Evolutionary conservation across 2,797 vertebrate genomes (phyloP), one percentile per base, ranked within the genome.

Genomic region (Limosa lapponica): DNA sequence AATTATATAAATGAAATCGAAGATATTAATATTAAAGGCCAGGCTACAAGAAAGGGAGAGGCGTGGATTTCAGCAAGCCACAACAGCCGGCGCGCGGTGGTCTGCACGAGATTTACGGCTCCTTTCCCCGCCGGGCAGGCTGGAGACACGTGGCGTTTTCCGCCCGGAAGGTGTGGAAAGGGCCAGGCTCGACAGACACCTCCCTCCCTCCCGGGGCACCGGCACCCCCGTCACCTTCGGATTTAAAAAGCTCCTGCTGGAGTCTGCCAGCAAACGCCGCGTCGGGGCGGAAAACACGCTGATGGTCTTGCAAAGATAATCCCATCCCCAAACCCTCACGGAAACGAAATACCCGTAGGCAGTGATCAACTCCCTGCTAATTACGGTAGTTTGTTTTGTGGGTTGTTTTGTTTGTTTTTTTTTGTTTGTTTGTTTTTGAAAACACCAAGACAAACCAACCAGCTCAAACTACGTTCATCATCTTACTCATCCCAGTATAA

Each of bases 1-100:
- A 96, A 89, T 96, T 93, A n/a, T 95, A 97, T 95, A 95, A 95
- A 95, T 89, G 81, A 94, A 93, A 93, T 95, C 90, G 90, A 79
- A 91, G 82, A 80, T 65, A 92, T 74, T 75, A 91, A 90, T 87
- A 87, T 93, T 95, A 94, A 94, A 95, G 88, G 61, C 91, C 46
- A 71, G 22, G 88, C 74, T 74, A 87, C 62, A 58, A 81, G 59
- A n/a, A 67, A 75, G n/a, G n/a, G 77, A 87, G 87, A 69, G 81
- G 41, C 16, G 59, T 82, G 82, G 82, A 72, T 87, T 93, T 95
- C 87, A 90, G 91, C 43, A 86, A 90, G 90, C 67, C 88, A 90
- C 90, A 80, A 91, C 78, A 93, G 87, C 41, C 27, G 82, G 44
- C 1, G 44, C 1, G 0, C 2, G 2, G 59, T 52, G 70, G 94